Conservation (phyloP, 1,140 invertebrate genomes). For the Cheumatopsyche charites region DNA sequence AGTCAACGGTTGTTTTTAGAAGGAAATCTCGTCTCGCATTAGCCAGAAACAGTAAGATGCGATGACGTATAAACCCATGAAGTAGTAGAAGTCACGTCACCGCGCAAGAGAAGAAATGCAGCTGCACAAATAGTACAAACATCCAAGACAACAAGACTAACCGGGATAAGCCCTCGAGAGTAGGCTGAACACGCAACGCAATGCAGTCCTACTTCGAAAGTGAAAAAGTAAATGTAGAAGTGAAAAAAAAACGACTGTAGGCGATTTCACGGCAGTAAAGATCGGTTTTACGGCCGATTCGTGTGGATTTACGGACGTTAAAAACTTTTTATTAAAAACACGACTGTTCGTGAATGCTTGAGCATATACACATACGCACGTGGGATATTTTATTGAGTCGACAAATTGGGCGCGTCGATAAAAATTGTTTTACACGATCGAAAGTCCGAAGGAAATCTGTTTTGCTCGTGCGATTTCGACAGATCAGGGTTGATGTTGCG, state of each 20-base stretch:
- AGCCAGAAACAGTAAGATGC: neutral
- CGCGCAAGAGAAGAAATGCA: neutral
- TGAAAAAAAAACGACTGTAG: neutral
- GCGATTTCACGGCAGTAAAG: slow-evolving; percentile 15
- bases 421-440: neutral
- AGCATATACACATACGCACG: too few relatives aligned
- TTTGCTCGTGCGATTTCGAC: neutral
- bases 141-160: neutral
- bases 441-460: neutral
- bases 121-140: slow-evolving; percentile 16
- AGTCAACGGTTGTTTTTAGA: slow-evolving; percentile 17
- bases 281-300: slow-evolving; percentile 25
- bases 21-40: slow-evolving; percentile 8
- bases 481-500: neutral
- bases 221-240: slow-evolving; percentile 7
- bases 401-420: slow-evolving; percentile 13
- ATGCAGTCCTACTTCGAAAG: neutral
- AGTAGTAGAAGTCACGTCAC: too few relatives aligned
- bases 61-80: neutral
- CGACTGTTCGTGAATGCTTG: neutral
- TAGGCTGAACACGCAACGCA: neutral
- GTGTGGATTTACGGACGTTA: slow-evolving; percentile 32
- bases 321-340: slow-evolving; percentile 37
- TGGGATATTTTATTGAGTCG: slow-evolving; percentile 1
- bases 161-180: neutral